phyloP scores from a whole-genome alignment of 2,113 vertebrate species.

The Phyllopteryx taeniolatus region DNA sequence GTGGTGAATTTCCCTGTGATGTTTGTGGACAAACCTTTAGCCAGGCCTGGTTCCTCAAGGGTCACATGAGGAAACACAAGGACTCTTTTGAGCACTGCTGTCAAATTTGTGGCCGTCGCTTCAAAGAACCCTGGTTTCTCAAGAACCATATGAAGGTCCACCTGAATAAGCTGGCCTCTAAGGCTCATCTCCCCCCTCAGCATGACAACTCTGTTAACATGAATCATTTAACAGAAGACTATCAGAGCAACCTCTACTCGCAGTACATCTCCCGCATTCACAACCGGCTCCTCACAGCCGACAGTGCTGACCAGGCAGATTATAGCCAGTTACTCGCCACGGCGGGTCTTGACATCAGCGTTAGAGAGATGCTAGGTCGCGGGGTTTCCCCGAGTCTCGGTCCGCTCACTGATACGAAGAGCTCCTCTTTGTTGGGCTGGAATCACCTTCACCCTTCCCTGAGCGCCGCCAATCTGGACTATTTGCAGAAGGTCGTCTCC shows the following conservation, averaged over 20 bases:
- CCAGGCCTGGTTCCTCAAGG: constrained; percentile 98
- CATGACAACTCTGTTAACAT: constrained; percentile 67
- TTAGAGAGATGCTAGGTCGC: constrained; percentile 90
- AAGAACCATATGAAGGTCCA: constrained; percentile 99
- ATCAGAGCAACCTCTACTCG: constrained; percentile 87
- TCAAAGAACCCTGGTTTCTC: constrained; percentile 99
- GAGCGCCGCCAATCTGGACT: constrained; percentile 89
- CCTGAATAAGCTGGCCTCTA: constrained; percentile 92
- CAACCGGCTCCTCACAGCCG: constrained; percentile 84
- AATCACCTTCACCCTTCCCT: constrained; percentile 86
- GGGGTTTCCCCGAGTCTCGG: constrained; percentile 82
- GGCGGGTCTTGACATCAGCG: constrained; percentile 85
- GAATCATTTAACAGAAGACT: constrained; percentile 82
- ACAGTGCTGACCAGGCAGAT: constrained; percentile 82
- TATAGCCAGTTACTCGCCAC: constrained; percentile 84
- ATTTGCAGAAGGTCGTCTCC: constrained; percentile 86
- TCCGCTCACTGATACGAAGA: constrained; percentile 80
- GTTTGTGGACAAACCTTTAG: constrained; percentile 97
- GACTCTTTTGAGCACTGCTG: constrained; percentile 99
- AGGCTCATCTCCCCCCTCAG: constrained; percentile 76
- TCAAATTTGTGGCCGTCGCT: constrained; percentile 95
- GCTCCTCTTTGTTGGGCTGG: constrained; percentile 84
- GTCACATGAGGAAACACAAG: constrained; percentile 99
- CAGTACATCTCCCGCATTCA: constrained; percentile 92
- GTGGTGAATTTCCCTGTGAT: constrained; percentile 91